These are phyloP conservation scores for Thalassophryne amazonica DNA, from an alignment of 2,797 vertebrate species.

Conservation along the genomic window DNA sequence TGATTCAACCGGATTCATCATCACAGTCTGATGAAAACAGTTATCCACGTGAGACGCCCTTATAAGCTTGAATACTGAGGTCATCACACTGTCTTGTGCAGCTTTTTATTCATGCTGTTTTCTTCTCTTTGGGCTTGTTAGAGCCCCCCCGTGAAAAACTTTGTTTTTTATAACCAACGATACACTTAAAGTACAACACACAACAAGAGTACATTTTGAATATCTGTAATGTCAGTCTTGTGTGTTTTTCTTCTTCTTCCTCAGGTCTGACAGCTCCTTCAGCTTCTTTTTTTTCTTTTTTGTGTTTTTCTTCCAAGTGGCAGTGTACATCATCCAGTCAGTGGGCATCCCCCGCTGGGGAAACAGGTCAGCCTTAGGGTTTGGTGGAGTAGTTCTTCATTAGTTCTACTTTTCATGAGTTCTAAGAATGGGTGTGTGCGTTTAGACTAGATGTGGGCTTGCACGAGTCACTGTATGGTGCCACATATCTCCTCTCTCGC, in stretches of 20 bases:
- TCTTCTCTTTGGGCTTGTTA: too few relatives aligned
- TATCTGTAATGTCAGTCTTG: background rate
- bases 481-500: constrained; percentile 47
- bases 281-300: constrained; percentile 99
- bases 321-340: constrained; percentile 89
- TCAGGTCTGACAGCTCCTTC: constrained; percentile 97
- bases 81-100: too few relatives aligned
- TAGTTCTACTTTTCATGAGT: background rate
- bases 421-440: background rate
- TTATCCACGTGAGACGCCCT: too few relatives aligned
- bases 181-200: too few relatives aligned
- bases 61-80: too few relatives aligned
- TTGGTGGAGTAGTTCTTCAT: background rate
- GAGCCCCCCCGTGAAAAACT: too few relatives aligned
- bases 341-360: constrained; percentile 92
- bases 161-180: too few relatives aligned
- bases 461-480: constrained; percentile 19
- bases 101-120: too few relatives aligned
- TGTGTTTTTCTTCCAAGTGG: constrained; percentile 94
- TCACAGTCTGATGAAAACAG: too few relatives aligned
- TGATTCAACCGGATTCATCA: too few relatives aligned
- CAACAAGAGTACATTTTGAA: too few relatives aligned
- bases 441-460: constrained; percentile 1
- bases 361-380: constrained; percentile 83
- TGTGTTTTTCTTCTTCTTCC: background rate